phyloP scores from a whole-genome alignment of 1,140 invertebrate genomes.

The Condylostylus longicornis region DNA sequence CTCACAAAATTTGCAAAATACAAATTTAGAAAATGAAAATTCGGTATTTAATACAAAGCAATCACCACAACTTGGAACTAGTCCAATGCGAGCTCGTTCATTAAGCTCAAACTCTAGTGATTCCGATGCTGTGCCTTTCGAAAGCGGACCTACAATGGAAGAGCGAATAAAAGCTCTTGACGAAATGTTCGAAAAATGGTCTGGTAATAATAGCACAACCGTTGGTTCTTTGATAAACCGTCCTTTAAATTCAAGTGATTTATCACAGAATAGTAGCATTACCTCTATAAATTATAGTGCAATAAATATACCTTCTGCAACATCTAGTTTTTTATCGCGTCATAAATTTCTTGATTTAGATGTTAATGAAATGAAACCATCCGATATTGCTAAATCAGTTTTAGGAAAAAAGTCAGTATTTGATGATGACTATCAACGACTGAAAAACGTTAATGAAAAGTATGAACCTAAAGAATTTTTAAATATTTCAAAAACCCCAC shows the following conservation, averaged over 20 bases:
- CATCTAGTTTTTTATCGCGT: conserved; percentile 37
- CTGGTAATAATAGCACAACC: conserved; percentile 41
- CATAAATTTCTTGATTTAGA: conserved; percentile 59
- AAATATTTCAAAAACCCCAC: conserved; percentile 15
- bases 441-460: conserved; percentile 79
- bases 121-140: conserved; percentile 35
- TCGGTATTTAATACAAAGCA: conserved; percentile 5
- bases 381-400: conserved; percentile 84
- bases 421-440: conserved; percentile 84
- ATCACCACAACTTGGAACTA: conserved; percentile 35
- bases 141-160: conserved; percentile 53
- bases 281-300: too few species aligned
- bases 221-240: too few species aligned
- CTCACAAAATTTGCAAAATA: conserved; percentile 13
- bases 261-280: too few species aligned
- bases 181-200: conserved; percentile 86
- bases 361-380: conserved; percentile 67
- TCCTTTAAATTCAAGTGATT: conserved; percentile 12
- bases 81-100: conserved; percentile 43
- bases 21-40: conserved; percentile 8
- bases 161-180: conserved; percentile 76
- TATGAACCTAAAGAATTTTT: conserved; percentile 48
- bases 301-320: conserved; percentile 19
- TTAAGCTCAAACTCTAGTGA: conserved; percentile 44
- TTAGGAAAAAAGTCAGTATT: conserved; percentile 85